A percentile compares a stretch with the other conserved stretches of the same genome.
Evolutionary conservation across 2,113 vertebrate genomes (phyloP).

Genomic region (Semicossyphus pulcher): DNA sequence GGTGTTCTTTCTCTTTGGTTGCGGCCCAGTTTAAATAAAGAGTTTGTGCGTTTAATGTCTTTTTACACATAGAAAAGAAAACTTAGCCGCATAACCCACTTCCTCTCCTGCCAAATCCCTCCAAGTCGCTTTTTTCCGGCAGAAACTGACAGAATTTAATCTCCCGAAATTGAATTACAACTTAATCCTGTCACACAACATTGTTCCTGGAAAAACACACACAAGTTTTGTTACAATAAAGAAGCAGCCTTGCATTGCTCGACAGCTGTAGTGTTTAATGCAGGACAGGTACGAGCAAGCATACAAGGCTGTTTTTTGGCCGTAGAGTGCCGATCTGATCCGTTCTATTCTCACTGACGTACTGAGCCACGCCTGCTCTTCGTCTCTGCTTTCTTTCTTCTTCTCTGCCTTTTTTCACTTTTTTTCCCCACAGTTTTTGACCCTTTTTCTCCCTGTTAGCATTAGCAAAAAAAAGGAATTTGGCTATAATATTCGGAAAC

Average conservation of each 20-base stretch:
- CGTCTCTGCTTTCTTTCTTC: constrained; percentile 1
- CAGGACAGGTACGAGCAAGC: not conserved
- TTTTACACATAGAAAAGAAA: not conserved
- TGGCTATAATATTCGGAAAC: too few relatives aligned
- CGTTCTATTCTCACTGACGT: constrained; percentile 37
- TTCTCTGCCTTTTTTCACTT: constrained; percentile 6
- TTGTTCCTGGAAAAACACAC: not conserved
- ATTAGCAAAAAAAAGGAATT: too few relatives aligned
- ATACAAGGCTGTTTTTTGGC: not conserved
- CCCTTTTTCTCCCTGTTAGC: too few relatives aligned
- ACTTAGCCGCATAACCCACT: constrained; percentile 7
- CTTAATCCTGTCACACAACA: constrained; percentile 36
- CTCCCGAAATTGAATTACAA: constrained; percentile 55
- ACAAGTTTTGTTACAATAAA: not conserved
- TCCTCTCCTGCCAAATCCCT: not conserved
- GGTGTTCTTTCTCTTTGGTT: too few relatives aligned
- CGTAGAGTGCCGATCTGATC: too few relatives aligned
- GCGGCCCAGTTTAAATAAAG: constrained; percentile 11
- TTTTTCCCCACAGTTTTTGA: not conserved
- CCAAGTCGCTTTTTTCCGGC: constrained; percentile 3
- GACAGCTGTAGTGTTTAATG: not conserved
- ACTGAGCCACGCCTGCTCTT: not conserved
- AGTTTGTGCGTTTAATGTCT: not conserved
- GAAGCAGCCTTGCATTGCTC: not conserved
- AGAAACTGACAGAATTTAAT: constrained; percentile 45